Evolutionary conservation across 2,888 invertebrate species (phyloP), one percentile per base, ranked within the genome.

Genomic region (Odontocolon sp.): DNA sequence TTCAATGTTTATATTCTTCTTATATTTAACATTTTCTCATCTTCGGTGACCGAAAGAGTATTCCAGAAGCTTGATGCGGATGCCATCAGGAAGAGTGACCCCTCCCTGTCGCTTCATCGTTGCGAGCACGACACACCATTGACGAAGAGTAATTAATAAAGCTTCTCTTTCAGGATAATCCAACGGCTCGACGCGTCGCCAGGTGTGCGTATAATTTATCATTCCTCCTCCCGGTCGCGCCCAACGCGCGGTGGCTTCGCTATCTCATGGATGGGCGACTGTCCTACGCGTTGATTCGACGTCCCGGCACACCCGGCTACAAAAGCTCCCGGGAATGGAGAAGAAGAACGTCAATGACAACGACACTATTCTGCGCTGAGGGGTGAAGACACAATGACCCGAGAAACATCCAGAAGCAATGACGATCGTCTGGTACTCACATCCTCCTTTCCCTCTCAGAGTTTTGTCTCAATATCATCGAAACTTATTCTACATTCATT

Each of bases 161-260:
- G 61, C 52, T 63, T 45, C 54, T 56, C 57, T 42, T 64, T 52
- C 54, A 45, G 38, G 52, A 64, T 66, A 61, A 70, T 75, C 56
- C 57, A 63, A 61, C 16, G 82, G 79, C 80, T 81, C 81, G 81
- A 82, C 79, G 82, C 74, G 82, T 83, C 81, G 83, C 80, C 84
- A 84, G 84, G 80, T 84, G 84, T 82, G 74, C 82, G 82, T 80
- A 82, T 69, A 83, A 84, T 84, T 85, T 84, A 84, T 85, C 85
- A 83, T 79, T 69, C n/a, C 40, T 57, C 33, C 8, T 40, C 23
- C 59, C 63, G 66, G 74, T 36, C 23, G 21, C 9, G 28, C 33
- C 47, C 18, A 31, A 45, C n/a, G n/a, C 50, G 3, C 28, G 69
- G 75, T 70, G 71, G 50, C 28, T 54, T 59, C 56, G 4, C 21